phyloP scores from a whole-genome alignment of 35 echinoderm and acorn worm species.

The Hemicentrotus pulcherrimus region DNA sequence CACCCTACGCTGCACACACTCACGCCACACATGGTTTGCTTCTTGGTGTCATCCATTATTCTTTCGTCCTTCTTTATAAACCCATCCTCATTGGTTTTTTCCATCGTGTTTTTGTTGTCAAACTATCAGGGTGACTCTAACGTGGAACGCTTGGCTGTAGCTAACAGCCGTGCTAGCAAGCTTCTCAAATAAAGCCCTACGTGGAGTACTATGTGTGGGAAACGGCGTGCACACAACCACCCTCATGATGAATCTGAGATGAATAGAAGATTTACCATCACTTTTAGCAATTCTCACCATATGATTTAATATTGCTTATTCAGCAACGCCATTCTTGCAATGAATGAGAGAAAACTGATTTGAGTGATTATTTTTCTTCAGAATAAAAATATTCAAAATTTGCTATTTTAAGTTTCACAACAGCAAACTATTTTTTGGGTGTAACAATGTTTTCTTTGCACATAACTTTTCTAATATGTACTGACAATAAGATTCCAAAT shows the following conservation, averaged over 20 bases:
- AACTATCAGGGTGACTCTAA: constrained; percentile 73
- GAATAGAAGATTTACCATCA: not conserved
- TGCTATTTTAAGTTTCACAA: not conserved
- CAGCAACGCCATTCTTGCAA: not conserved
- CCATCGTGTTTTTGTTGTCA: constrained; percentile 6
- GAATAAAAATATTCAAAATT: not conserved
- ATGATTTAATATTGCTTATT: not conserved
- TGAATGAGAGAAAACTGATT: not conserved
- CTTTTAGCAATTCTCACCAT: not conserved
- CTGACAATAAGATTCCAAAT: too few species aligned
- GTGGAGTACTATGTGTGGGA: not conserved
- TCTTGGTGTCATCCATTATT: constrained; percentile 7
- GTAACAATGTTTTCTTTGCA: too few species aligned
- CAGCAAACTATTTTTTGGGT: not conserved
- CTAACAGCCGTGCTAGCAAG: constrained; percentile 78
- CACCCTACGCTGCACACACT: constrained; percentile 5
- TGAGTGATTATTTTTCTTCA: not conserved
- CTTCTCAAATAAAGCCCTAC: constrained; percentile 70
- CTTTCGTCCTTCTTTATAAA: not conserved
- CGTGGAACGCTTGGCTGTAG: constrained; percentile 77
- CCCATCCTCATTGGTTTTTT: not conserved
- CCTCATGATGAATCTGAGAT: not conserved
- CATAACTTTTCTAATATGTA: too few species aligned
- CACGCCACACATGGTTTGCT: constrained; percentile 27
- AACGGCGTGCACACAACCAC: not conserved